phyloP scores from a whole-genome alignment of 2,797 vertebrate genomes.

The Centropyge bicolor region DNA sequence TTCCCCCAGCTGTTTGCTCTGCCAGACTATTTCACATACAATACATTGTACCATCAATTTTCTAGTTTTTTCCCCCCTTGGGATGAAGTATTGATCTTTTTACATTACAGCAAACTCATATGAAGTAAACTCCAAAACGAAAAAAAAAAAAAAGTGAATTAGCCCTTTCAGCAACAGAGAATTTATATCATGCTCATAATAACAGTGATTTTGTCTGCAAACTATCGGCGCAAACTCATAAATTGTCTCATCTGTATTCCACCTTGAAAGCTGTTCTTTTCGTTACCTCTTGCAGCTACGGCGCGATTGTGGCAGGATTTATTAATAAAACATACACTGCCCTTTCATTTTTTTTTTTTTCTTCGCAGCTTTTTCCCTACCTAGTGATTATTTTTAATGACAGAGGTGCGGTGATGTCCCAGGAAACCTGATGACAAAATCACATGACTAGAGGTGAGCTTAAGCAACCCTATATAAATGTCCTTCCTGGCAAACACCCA shows the following conservation, averaged over 20 bases:
- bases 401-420: slow-evolving; percentile 60
- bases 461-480: slow-evolving; percentile 74
- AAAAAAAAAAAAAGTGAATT: slow-evolving; percentile 24
- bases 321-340: slow-evolving; percentile 65
- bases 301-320: slow-evolving; percentile 53
- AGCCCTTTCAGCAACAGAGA: slow-evolving; percentile 25
- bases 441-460: slow-evolving; percentile 60
- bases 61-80: slow-evolving; percentile 36
- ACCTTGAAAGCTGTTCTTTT: slow-evolving; percentile 21
- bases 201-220: slow-evolving; percentile 40
- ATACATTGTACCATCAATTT: slow-evolving; percentile 48
- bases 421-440: slow-evolving; percentile 52
- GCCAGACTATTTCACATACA: slow-evolving; percentile 38
- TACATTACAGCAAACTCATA: slow-evolving; percentile 31
- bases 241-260: slow-evolving; percentile 55
- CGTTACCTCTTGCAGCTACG: slow-evolving; percentile 25
- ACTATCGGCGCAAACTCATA: slow-evolving; percentile 35
- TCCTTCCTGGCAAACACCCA: slow-evolving; percentile 73
- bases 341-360: slow-evolving; percentile 36
- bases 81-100: slow-evolving; percentile 67
- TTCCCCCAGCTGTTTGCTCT: slow-evolving; percentile 33
- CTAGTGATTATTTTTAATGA: slow-evolving; percentile 75
- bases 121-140: not conserved
- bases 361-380: slow-evolving; percentile 36
- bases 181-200: slow-evolving; percentile 43